A percentile compares a stretch with the other conserved stretches of the same genome.
Evolutionary conservation across 2,888 invertebrate species (phyloP).

Genomic region (Perithous albicinctus): DNA sequence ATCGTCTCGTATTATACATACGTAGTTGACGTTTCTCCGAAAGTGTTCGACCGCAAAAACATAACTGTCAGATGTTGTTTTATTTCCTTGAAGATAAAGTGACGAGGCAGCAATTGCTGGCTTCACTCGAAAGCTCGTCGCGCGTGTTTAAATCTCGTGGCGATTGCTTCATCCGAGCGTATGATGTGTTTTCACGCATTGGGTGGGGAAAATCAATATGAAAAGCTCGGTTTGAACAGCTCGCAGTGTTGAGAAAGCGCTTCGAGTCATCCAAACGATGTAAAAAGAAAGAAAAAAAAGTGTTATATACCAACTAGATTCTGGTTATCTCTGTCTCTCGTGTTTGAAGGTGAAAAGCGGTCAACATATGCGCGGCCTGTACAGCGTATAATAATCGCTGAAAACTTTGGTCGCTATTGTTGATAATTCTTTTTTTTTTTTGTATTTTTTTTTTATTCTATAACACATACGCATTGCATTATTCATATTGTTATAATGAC

Average conservation of each 20-base stretch:
- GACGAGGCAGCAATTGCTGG: background rate
- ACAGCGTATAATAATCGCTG: background rate
- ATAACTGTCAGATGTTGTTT: constrained; percentile 39
- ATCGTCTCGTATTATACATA: constrained; percentile 24
- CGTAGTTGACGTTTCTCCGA: constrained; percentile 28
- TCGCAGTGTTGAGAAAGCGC: constrained; percentile 4
- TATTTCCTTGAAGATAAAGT: constrained; percentile 19
- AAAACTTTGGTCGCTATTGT: too few species aligned
- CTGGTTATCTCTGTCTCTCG: background rate
- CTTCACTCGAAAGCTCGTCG: background rate
- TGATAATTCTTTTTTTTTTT: too few species aligned
- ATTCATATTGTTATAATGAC: background rate
- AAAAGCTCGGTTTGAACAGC: constrained; percentile 54
- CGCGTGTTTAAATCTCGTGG: background rate
- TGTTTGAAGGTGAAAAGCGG: background rate
- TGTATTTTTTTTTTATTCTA: too few species aligned
- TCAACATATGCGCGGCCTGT: constrained; percentile 10
- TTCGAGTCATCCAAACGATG: constrained; percentile 16
- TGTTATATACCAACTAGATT: background rate
- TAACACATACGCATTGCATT: background rate
- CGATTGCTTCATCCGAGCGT: background rate
- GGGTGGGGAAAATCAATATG: constrained; percentile 67
- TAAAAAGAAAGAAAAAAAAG: too few species aligned
- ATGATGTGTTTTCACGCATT: constrained; percentile 5
- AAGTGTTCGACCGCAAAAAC: constrained; percentile 22